A percentile compares a stretch with the other conserved stretches of the same genome.
Conservation (phyloP, 2,888 invertebrate species). For the Allacma fusca region DNA sequence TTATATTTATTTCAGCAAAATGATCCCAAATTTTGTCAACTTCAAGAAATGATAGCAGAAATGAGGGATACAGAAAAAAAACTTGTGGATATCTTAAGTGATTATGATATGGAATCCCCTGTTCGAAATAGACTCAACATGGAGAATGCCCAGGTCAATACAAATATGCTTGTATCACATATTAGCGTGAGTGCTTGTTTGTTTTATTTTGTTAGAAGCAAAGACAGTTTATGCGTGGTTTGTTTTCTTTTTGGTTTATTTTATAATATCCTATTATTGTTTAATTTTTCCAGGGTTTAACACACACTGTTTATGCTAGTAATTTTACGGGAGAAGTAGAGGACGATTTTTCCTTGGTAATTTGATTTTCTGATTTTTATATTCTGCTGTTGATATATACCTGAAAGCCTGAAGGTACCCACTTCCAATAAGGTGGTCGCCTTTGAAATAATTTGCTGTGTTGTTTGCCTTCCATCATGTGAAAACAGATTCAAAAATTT, state of each 20-base stretch:
- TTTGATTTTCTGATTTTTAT: background rate
- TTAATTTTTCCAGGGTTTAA: constrained; percentile 3
- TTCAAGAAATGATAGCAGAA: constrained; percentile 74
- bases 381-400: background rate
- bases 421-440: too few species aligned
- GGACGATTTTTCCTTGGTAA: constrained; percentile 21
- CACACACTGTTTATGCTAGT: background rate
- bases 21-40: constrained; percentile 68
- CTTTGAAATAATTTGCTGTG: too few species aligned
- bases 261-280: background rate
- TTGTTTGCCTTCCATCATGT: too few species aligned
- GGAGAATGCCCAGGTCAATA: constrained; percentile 5
- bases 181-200: too few species aligned
- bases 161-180: background rate
- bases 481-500: too few species aligned
- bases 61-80: constrained; percentile 76
- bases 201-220: background rate
- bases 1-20: constrained; percentile 27
- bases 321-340: constrained; percentile 10
- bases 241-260: background rate
- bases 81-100: constrained; percentile 69
- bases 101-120: constrained; percentile 31
- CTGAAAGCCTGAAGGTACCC: too few species aligned
- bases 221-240: background rate
- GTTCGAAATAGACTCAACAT: constrained; percentile 1